These are phyloP conservation scores for Neotoma lepida DNA, from an alignment of 2,113 vertebrate species.

Conservation along the genomic window DNA sequence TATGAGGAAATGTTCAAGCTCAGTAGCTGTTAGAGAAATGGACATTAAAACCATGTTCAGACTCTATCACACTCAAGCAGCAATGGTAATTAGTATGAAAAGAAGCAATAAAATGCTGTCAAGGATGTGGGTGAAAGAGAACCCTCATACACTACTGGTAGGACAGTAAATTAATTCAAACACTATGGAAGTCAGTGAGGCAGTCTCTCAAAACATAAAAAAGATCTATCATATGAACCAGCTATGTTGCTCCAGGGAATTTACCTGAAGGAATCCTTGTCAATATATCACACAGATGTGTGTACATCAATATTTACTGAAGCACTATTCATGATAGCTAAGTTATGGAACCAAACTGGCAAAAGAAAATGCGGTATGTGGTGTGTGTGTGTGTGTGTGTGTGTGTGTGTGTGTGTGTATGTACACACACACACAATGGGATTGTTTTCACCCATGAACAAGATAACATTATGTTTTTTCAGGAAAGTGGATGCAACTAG, in stretches of 20 bases:
- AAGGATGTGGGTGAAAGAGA: neutral
- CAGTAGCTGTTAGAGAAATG: neutral
- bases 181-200: neutral
- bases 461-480: neutral
- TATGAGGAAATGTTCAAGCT: neutral
- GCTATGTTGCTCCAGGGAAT: neutral
- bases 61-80: neutral
- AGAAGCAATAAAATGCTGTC: neutral
- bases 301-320: neutral
- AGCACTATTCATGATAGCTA: neutral
- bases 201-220: neutral
- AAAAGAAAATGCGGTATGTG: neutral
- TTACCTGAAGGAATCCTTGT: neutral
- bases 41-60: neutral
- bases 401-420: neutral
- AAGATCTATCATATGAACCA: neutral
- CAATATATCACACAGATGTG: neutral
- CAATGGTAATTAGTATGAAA: neutral
- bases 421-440: neutral
- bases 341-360: neutral
- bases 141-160: neutral
- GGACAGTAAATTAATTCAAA: neutral
- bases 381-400: too few relatives aligned
- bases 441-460: neutral
- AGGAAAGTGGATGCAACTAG: neutral